Percentiles rank a stretch among this genome's conserved stretches.
Conservation (phyloP, 2,113 vertebrate genomes). For the Amblyornis subalaris region DNA sequence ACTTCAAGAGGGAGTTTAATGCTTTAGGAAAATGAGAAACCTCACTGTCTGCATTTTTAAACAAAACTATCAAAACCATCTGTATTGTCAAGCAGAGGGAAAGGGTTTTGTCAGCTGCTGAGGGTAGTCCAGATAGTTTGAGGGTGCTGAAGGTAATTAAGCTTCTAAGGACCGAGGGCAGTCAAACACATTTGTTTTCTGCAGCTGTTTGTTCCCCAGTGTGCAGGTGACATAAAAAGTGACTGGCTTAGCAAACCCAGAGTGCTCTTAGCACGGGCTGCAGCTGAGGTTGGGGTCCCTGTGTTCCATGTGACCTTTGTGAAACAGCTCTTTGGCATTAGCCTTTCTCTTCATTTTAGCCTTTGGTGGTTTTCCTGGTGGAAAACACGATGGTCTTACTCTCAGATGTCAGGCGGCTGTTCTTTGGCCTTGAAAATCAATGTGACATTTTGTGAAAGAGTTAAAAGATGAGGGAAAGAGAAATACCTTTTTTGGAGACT, state of each 20-base stretch:
- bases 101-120: neutral
- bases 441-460: constrained; percentile 8
- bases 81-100: neutral
- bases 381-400: neutral
- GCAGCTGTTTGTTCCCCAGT: neutral
- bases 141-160: neutral
- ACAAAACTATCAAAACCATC: neutral
- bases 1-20: constrained; percentile 17
- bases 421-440: constrained; percentile 25
- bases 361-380: neutral
- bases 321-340: neutral
- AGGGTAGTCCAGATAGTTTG: neutral
- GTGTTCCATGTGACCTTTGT: neutral
- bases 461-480: neutral
- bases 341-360: neutral
- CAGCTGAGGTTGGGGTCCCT: neutral
- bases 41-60: neutral
- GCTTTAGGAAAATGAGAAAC: neutral
- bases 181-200: neutral
- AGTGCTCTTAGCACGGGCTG: neutral
- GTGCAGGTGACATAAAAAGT: neutral
- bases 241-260: neutral
- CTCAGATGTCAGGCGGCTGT: neutral
- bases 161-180: neutral
- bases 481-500: neutral